Conservation (phyloP, 2,113 vertebrate species). For the Pleuronectes platessa region DNA sequence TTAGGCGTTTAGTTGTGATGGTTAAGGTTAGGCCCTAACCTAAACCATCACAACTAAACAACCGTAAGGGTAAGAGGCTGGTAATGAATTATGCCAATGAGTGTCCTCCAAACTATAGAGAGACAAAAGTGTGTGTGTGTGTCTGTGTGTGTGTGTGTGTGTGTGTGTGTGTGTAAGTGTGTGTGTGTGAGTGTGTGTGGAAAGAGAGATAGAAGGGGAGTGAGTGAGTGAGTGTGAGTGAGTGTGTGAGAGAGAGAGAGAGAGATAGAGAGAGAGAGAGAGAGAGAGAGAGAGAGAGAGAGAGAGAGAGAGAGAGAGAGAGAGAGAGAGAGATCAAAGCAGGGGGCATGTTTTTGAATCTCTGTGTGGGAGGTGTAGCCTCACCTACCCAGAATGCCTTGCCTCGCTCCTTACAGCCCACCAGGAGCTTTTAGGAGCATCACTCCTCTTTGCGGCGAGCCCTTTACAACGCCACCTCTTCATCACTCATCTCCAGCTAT, state of each 20-base stretch:
- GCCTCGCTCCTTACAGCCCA: constrained; percentile 68
- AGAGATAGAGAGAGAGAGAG: background rate
- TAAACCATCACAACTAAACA: no score
- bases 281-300: constrained; percentile 19
- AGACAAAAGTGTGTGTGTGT: no score
- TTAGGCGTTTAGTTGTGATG: no score
- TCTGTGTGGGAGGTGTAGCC: constrained; percentile 74
- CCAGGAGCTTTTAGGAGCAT: constrained; percentile 65
- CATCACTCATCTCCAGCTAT: constrained; percentile 60
- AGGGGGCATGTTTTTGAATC: constrained; percentile 63
- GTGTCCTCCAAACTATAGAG: no score
- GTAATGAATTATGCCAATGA: no score
- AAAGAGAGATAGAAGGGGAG: no score
- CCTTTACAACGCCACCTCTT: constrained; percentile 33
- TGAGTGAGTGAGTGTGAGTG: background rate
- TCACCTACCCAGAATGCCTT: constrained; percentile 80
- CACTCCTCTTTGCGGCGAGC: constrained; percentile 49
- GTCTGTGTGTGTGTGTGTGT: no score
- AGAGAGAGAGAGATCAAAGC: constrained; percentile 63
- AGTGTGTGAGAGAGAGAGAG: constrained; percentile 21
- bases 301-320: background rate
- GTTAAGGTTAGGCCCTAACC: no score
- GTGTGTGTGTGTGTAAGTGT: no score
- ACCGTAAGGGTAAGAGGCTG: no score
- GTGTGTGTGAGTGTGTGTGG: no score